Evolutionary conservation across 2,888 invertebrate genomes (phyloP), one percentile per base, ranked within the genome.

Genomic region (Hartigia nigra): DNA sequence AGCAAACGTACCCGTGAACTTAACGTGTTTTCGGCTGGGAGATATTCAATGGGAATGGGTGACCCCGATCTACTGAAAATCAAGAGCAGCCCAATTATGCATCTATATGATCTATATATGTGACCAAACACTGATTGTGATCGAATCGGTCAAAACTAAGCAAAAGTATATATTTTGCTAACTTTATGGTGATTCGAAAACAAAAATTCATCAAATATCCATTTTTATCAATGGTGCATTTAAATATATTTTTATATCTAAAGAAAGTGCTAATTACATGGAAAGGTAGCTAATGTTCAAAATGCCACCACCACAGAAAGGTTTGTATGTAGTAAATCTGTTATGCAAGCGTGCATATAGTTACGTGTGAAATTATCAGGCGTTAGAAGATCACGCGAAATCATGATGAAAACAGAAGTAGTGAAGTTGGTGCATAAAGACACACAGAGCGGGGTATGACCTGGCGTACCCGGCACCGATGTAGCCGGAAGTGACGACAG

Each of bases 401-500:
- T 55, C 23, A 9, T 23, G 23, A 23, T 55, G 55, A 55, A 55
- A 55, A 23, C 9, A 9, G 55, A 55, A 55, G 23, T 23, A 55
- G 55, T 55, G 55, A 55, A 55, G 9, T 55, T 55, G 55, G 55
- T 55, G 55, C 55, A 55, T 55, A 23, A 55, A 55, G 55, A 55
- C 55, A 55, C 55, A 55, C 55, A 55, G 23, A 55, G 55, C 55
- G 55, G 55, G 55, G 55, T 55, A 79, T 69, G 77, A 79, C n/a
- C 72, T 72, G 76, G 84, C 90, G 93, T 94, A 96, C 97, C 97
- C 97, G 84, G 97, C 97, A 85, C 97, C 97, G 87, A 97, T 97
- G 91, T 97, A 97, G 86, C 97, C 97, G 36, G 98, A 98, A 31
- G 97, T 97, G 78, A 98, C 98, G 4, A 98, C 96, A 14, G 98